Conservation (phyloP, 2,113 vertebrate species). For the Hemiscyllium ocellatum region DNA sequence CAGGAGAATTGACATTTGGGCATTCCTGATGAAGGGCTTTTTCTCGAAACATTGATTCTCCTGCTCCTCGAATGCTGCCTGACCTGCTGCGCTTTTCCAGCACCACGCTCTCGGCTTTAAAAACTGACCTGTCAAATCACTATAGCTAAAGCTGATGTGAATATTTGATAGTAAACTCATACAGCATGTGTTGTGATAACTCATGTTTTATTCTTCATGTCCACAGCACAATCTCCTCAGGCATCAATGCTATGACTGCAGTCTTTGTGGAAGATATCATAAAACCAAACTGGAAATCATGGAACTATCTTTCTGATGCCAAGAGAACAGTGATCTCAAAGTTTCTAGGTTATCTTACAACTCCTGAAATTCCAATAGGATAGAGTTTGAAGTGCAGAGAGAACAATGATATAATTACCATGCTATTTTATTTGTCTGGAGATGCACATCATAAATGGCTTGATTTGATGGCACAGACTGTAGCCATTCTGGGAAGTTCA, state of each 20-base stretch:
- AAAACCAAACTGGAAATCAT: background rate
- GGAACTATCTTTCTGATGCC: background rate
- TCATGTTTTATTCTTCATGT: background rate
- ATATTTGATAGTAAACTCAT: background rate
- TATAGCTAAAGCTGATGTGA: background rate
- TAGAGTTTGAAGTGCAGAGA: background rate
- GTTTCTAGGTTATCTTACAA: background rate
- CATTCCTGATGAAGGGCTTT: too few relatives aligned
- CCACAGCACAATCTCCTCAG: constrained; percentile 15
- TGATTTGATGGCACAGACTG: background rate
- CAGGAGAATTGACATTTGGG: too few relatives aligned
- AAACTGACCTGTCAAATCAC: background rate
- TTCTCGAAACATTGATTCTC: too few relatives aligned
- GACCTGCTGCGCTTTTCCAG: too few relatives aligned
- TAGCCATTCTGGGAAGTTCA: background rate
- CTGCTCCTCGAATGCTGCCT: too few relatives aligned
- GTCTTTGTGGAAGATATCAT: constrained; percentile 26
- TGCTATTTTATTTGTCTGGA: background rate
- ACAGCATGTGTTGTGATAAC: background rate
- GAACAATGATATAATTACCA: background rate
- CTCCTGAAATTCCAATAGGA: background rate
- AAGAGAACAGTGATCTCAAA: constrained; percentile 1
- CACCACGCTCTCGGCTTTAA: background rate
- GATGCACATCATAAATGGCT: background rate
- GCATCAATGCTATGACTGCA: constrained; percentile 14